phyloP scores from a whole-genome alignment of 1,140 invertebrate species.

The Ridgeia piscesae region DNA sequence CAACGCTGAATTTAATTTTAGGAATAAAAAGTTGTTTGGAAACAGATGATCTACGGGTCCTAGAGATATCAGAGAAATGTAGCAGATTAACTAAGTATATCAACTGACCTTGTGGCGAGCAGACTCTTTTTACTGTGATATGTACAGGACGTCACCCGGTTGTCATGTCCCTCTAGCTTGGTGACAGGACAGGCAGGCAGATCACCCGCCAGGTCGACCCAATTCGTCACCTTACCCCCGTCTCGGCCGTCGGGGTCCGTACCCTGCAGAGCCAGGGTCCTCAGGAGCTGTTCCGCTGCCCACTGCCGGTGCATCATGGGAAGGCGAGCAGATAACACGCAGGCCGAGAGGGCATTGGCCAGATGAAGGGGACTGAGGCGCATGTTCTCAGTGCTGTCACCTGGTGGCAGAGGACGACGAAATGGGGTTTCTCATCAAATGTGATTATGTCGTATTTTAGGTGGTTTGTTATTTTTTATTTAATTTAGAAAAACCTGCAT shows the following conservation, averaged over 20 bases:
- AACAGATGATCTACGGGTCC: no score
- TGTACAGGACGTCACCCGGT: conserved; percentile 58
- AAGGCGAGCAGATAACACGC: conserved; percentile 63
- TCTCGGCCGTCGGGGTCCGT: conserved; percentile 8
- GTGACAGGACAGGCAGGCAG: conserved; percentile 56
- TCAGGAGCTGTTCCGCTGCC: conserved; percentile 66
- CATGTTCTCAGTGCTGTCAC: conserved; percentile 31
- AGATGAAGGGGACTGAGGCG: conserved; percentile 58
- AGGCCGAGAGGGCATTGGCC: conserved; percentile 68
- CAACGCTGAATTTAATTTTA: no score
- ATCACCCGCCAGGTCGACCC: conserved; percentile 48
- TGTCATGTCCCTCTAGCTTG: conserved; percentile 64
- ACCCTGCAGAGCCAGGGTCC: conserved; percentile 41
- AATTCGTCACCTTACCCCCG: conserved; percentile 25
- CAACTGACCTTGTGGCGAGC: conserved; percentile 60
- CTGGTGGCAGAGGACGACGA: background rate
- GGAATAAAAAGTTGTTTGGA: no score
- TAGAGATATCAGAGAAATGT: no score
- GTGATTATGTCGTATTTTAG: no score
- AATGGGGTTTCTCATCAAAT: background rate
- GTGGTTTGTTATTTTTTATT: no score
- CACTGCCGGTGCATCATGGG: conserved; percentile 62
- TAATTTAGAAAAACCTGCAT: no score
- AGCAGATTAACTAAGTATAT: no score
- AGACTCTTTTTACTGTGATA: conserved; percentile 58